phyloP scores from a whole-genome alignment of 2,888 invertebrate genomes.

The Meta bourneti region DNA sequence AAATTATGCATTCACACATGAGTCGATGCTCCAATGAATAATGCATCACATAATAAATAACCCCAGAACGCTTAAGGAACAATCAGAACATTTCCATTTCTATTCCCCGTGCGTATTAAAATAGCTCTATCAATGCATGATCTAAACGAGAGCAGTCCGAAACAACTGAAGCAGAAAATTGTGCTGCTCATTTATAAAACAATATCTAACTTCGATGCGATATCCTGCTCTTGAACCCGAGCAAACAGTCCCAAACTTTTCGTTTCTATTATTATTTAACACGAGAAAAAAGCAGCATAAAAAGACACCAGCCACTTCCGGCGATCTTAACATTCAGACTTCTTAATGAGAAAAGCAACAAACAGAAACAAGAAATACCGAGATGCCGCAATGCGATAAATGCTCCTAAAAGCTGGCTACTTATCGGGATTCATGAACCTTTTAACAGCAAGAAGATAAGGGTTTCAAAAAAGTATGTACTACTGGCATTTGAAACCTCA shows the following conservation, averaged over 20 bases:
- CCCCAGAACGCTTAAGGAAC: background rate
- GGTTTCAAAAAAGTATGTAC: slow-evolving; percentile 4
- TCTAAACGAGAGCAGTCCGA: background rate
- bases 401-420: slow-evolving; percentile 22
- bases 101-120: background rate
- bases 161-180: slow-evolving; percentile 42
- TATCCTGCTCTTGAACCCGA: slow-evolving; percentile 36
- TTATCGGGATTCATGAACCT: slow-evolving; percentile 17
- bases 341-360: slow-evolving; percentile 34
- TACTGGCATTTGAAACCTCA: slow-evolving; percentile 55
- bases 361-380: background rate
- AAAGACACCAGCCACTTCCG: slow-evolving; percentile 40
- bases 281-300: slow-evolving; percentile 12
- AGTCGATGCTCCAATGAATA: background rate
- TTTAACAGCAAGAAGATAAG: slow-evolving; percentile 42
- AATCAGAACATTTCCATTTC: background rate
- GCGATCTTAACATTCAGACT: slow-evolving; percentile 40
- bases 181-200: slow-evolving; percentile 11
- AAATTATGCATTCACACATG: background rate
- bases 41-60: background rate
- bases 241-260: slow-evolving; percentile 2
- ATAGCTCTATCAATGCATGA: background rate
- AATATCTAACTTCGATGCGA: slow-evolving; percentile 13
- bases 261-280: slow-evolving; percentile 33
- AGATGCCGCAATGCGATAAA: slow-evolving; percentile 57